Evolutionary conservation across 1,140 invertebrate species (phyloP), one percentile per base, ranked within the genome.

Genomic region (Ostrea edulis): DNA sequence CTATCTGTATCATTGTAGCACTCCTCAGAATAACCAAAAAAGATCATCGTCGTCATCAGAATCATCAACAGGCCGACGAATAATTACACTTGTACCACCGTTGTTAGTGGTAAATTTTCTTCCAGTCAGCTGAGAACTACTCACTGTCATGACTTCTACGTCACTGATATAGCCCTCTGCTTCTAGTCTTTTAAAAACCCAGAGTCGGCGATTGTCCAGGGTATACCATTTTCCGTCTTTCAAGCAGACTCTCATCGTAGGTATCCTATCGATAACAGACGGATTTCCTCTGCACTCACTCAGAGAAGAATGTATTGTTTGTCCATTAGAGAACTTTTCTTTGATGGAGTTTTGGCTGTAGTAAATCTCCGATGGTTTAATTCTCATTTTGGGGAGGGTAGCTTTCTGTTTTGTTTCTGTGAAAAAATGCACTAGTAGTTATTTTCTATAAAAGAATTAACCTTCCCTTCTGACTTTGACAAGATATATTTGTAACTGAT

Each of bases 221-320:
- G 86, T 83, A 65, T 82, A 89, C 83, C 68, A 89, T 44, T 89
- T 87, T 55, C 89, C 89, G 82, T 82, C 29, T 77, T 82, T 85
- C 44, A 81, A 35, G 54, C 29, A 83, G 0, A 87, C 89, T 29
- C 83, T 85, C 14, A 89, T 89, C 14, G 4, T 82, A 17, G 89
- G 86, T 8, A 87, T 89, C 25, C 84, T 29, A 11, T 87, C 0
- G 20, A 89, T 86, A 0, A 83, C 52, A 29, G 4, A 82, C 20
- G 87, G n/a, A 52, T 71, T 35, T 71, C 77, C 52, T 5, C 25
- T 58, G 71, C 82, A 84, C 2, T 29, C 65, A 29, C 35, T 84
- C 8, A 20, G 65, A 4, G 86, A 84, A 20, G 44, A 29, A 20
- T 87, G 14, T 20, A 87, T 84, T 35, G 62, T 84, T 11, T 51